phyloP scores from a whole-genome alignment of 2,113 vertebrate species.

The Psephotus haematonotus region DNA sequence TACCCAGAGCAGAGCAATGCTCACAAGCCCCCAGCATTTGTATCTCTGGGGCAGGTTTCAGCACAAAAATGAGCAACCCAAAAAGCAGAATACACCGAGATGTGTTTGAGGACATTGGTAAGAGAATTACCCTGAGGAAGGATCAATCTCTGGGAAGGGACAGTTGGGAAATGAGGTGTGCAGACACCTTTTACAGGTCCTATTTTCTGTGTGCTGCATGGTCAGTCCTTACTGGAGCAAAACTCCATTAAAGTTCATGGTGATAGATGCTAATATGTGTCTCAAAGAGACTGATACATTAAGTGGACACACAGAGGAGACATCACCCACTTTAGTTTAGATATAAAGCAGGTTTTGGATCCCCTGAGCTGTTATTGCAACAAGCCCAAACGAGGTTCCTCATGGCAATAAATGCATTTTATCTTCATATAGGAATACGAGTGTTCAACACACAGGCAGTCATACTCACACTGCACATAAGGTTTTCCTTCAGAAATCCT shows the following conservation, averaged over 20 bases:
- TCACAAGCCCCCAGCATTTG: neutral
- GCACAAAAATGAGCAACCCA: neutral
- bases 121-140: neutral
- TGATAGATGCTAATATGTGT: neutral
- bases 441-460: neutral
- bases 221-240: neutral
- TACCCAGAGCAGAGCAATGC: neutral
- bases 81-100: neutral
- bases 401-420: neutral
- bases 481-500: neutral
- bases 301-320: neutral
- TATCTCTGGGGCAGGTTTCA: neutral
- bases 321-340: neutral
- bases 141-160: neutral
- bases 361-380: neutral
- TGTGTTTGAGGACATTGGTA: rapidly evolving
- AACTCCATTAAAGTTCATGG: neutral
- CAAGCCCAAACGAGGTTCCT: neutral
- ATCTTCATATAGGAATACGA: neutral
- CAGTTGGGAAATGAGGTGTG: neutral
- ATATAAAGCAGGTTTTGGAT: neutral
- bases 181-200: neutral
- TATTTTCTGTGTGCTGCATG: neutral
- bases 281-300: neutral
- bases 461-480: rapidly evolving